Base-by-base conservation (phyloP, 2,113 vertebrate genomes). In the Carettochelys insculpta region DNA sequence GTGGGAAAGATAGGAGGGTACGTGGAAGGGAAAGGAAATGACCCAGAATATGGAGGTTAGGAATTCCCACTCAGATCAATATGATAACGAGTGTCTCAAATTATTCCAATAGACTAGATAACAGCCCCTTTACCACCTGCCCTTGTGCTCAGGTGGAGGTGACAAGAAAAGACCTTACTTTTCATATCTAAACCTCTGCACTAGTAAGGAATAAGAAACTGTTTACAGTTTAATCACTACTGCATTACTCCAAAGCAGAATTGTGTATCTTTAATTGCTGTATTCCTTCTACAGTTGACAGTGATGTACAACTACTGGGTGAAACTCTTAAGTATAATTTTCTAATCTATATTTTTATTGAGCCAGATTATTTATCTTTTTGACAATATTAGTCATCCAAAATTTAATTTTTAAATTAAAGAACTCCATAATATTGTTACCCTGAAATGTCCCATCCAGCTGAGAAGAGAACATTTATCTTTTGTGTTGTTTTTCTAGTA, bases 321-420 rank as follows among this genome's bases (percentile, higher is more conserved):
- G 91, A 95, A 96, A 45, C n/a, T n/a, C 76, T 90, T 95, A 92
- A 94, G 61, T 87, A 82, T 50, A 83, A 48, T 92, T 94, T 95
- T 96, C 83, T 86, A 90, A 95, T 95, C 91, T 94, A 3, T 96
- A 90, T 93, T 95, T 96, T 86, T 94, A 82, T 43, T 86, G 11
- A 83, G 84, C 51, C 65, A 90, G 85, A 89, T 92, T 94, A 92
- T 97, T 96, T 95, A 88, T 97, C 95, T 95, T 95, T 96, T 93
- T 96, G 96, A 94, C 92, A 95, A 91, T 92, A 95, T 93, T 96
- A 96, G 90, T 92, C 51, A 83, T 86, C 68, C 2, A 88, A 92
- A 93, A 89, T 94, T 95, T 91, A 95, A 92, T 92, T 87, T 91
- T 81, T 90, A 92, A 93, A 96, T 96, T 93, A 95, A 97, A 82